These are phyloP conservation scores for Perca schrenkii DNA, from an alignment of 2,113 vertebrate species.

Conservation along the genomic window DNA sequence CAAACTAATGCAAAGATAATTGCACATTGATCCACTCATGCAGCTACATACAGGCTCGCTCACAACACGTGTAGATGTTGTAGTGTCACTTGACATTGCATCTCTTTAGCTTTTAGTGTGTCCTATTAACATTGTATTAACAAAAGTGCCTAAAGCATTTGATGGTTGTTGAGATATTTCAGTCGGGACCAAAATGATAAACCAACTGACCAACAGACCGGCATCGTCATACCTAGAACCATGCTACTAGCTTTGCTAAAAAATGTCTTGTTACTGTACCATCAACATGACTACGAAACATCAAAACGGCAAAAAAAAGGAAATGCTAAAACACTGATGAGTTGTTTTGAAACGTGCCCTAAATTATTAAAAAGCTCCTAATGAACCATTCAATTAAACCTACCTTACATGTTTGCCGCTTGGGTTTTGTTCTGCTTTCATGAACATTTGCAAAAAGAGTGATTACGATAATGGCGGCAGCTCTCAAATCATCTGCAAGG, in stretches of 20 bases:
- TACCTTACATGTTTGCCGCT: constrained; percentile 1
- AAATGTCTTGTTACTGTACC: background rate
- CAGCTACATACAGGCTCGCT: too few relatives aligned
- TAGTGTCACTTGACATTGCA: too few relatives aligned
- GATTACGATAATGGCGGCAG: constrained; percentile 38
- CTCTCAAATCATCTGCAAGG: constrained; percentile 17
- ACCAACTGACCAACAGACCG: too few relatives aligned
- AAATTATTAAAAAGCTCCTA: constrained; percentile 2
- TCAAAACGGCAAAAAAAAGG: background rate
- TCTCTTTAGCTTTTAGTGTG: too few relatives aligned
- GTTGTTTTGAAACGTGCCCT: background rate
- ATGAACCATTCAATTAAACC: constrained; percentile 13
- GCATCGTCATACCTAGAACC: background rate
- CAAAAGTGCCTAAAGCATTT: too few relatives aligned
- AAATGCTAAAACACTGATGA: background rate
- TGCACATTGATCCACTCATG: too few relatives aligned
- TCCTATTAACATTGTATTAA: too few relatives aligned
- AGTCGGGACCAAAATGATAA: too few relatives aligned
- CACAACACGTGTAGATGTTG: too few relatives aligned
- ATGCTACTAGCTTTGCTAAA: background rate
- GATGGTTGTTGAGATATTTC: too few relatives aligned
- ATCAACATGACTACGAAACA: background rate
- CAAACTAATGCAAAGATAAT: too few relatives aligned
- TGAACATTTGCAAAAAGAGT: constrained; percentile 15
- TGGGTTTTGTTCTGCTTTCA: constrained; percentile 24